A percentile compares a stretch with the other conserved stretches of the same genome.
These are phyloP conservation scores for Danaus chrysippus DNA, from an alignment of 2,888 invertebrate genomes.

Conservation along the genomic window DNA sequence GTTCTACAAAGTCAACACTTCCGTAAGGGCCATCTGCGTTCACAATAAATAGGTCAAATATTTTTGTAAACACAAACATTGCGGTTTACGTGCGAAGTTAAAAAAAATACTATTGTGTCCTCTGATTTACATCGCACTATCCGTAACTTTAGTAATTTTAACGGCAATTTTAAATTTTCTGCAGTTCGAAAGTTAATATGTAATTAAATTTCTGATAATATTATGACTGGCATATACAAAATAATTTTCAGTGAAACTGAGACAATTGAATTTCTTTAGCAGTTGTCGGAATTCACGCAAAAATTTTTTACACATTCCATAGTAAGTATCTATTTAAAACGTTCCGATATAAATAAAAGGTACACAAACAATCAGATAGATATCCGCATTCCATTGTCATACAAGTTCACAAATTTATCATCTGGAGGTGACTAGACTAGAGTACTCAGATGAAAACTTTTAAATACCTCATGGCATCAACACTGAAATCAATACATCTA, in stretches of 20 bases:
- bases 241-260: no score
- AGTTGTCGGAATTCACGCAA: no score
- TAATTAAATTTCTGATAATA: no score
- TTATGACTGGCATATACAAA: no score
- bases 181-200: no score
- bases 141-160: no score
- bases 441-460: slow-evolving; percentile 25
- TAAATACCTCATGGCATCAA: not conserved
- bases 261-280: no score
- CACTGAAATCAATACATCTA: no score
- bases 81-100: slow-evolving; percentile 29
- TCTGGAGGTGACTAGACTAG: slow-evolving; percentile 44
- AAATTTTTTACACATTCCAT: not conserved
- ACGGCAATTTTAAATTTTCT: no score
- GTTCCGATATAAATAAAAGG: slow-evolving; percentile 34
- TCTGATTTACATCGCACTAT: no score
- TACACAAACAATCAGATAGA: slow-evolving; percentile 38
- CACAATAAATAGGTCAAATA: slow-evolving; percentile 65
- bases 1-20: slow-evolving; percentile 42
- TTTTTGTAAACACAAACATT: slow-evolving; percentile 61
- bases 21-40: slow-evolving; percentile 56
- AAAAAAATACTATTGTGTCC: not conserved
- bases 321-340: slow-evolving; percentile 14
- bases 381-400: slow-evolving; percentile 43
- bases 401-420: slow-evolving; percentile 46